Evolutionary conservation across 2,888 invertebrate species (phyloP), one percentile per base, ranked within the genome.

Genomic region (Bombyx huttoni): DNA sequence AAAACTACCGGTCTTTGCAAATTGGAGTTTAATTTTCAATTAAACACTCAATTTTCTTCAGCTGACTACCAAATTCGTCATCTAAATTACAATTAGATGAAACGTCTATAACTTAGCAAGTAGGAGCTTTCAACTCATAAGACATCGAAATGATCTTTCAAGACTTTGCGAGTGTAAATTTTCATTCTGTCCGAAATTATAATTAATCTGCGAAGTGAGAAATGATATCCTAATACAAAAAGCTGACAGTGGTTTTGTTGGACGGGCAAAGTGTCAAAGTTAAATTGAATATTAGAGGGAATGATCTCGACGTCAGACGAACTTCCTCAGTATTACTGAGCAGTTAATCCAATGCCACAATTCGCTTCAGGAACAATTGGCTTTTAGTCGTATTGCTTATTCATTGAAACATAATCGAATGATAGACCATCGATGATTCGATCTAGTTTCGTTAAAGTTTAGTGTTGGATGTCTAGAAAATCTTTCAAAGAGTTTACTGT

Each of bases 261-360:
- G 79, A 78, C 75, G 76, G 68, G 75, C 71, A 70, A 86, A 88
- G 85, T 86, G 87, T 87, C 87, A 86, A 88, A 88, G 85, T 88
- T 88, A 86, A 88, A 88, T 87, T 87, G 87, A 87, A 87, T 87
- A 86, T 87, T 87, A 85, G 78, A 78, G 77, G 72, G 79, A 86
- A 81, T 88, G 86, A 88, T 88, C 84, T 81, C 63, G 60, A 63
- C 59, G 62, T 51, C 73, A 62, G 73, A 62, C 64, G 63, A 81
- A 85, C 82, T 85, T 77, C 66, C 71, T 68, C 70, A 74, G 73
- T 72, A 68, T 66, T 67, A 71, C 72, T 72, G 82, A 85, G 82
- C 80, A 84, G 86, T 85, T 88, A 88, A 88, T 86, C 86, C 86
- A 62, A 77, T 79, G 78, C 81, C 79, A 78, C 80, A 83, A 84